Conservation (phyloP, 2,888 invertebrate species). For the Cacoxenus indagator region DNA sequence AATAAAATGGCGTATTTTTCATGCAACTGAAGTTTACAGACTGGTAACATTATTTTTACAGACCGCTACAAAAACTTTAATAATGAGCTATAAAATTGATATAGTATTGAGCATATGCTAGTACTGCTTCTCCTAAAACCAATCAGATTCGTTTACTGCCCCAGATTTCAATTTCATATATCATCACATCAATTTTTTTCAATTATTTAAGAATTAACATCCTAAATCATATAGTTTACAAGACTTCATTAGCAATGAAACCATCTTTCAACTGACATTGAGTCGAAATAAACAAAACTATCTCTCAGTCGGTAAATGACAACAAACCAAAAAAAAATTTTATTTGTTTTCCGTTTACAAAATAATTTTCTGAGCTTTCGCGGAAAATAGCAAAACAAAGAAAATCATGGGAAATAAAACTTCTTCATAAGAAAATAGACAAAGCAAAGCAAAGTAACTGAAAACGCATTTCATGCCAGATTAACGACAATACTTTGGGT, state of each 20-base stretch:
- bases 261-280: constrained; percentile 1
- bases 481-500: neutral
- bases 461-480: constrained; percentile 4
- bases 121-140: too few relatives aligned
- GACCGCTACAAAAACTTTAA: too few relatives aligned
- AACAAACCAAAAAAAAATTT: neutral
- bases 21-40: too few relatives aligned
- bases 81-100: too few relatives aligned
- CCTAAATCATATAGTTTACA: too few relatives aligned
- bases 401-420: neutral
- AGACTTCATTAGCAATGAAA: too few relatives aligned
- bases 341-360: constrained; percentile 1
- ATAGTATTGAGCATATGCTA: too few relatives aligned
- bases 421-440: neutral
- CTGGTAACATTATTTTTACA: too few relatives aligned
- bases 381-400: neutral
- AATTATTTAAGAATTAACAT: too few relatives aligned
- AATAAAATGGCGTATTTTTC: neutral
- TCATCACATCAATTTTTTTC: too few relatives aligned
- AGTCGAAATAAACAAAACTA: neutral
- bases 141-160: too few relatives aligned
- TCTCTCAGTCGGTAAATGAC: neutral
- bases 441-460: constrained; percentile 1
- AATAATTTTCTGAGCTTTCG: neutral
- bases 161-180: too few relatives aligned